Base-by-base conservation (phyloP, 2,888 invertebrate genomes). In the Byasa hedistus region DNA sequence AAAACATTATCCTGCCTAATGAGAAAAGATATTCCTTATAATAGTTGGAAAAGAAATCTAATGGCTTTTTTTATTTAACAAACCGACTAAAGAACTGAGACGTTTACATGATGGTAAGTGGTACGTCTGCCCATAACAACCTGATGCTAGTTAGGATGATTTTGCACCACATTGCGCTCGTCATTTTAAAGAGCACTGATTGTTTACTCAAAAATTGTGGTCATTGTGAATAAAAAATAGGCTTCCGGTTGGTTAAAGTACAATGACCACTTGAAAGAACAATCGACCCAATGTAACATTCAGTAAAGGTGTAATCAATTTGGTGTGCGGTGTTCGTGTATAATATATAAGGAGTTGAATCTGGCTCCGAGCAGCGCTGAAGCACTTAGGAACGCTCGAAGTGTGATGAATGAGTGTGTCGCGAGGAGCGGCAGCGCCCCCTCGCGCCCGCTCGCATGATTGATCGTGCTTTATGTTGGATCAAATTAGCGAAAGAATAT, bases 301-400 rank as follows among this genome's bases (percentile, higher is more conserved):
- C 36, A 62, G 59, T 56, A 48, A 51, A 57, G 64, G 56, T 66
- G 64, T 65, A 74, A 71, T 69, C 69, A 72, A 72, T 73, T 73
- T 70, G 64, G 32, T 61, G 63, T 66, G 68, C 59, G 57, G 64
- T 73, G 72, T 71, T 73, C 73, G 69, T 69, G 69, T 70, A 71
- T 72, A 69, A 69, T 58, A 69, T 69, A 71, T 75, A 71, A 76
- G 71, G 66, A 72, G 71, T 71, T 70, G 71, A 66, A 60, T 67
- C 68, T 71, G 69, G 68, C 65, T 57, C 61, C 63, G 68, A 69
- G 79, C 76, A 81, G 76, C 78, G 81, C 78, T 81, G 80, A 81
- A 85, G 87, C 87, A 89, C 89, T 90, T 88, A 85, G 80, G 80
- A 82, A 81, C 81, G 82, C 79, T 88, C 84, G 85, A 87, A 88